Base-by-base conservation (phyloP, 1,140 invertebrate species). In the Drusus annulatus region DNA sequence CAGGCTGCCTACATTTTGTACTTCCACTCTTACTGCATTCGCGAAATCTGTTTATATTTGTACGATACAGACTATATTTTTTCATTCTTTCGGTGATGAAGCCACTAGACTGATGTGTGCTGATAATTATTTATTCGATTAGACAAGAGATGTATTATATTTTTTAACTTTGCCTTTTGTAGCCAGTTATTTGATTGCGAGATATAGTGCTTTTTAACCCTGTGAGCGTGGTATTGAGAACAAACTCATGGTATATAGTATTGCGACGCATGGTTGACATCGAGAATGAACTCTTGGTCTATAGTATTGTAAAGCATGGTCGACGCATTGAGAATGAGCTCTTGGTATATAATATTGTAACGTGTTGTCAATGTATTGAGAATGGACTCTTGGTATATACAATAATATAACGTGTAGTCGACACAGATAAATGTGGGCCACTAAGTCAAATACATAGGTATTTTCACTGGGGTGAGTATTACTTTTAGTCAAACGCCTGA, bases 51-150 rank as follows among this genome's bases (percentile, higher is more conserved):
- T 71, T 71, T 71, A 71, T 71, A 71, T 71, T 71, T 71, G 68
- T 71, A 71, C 36, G n/a, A 71, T 71, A 71, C 68, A 71, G 45
- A 71, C 68, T 71, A 71, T 71, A 71, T 71, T 75, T 75, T 75
- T 75, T 31, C 54, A 75, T 75, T 75, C 45, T 71, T 50, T 50
- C 3, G 68, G 45, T 71, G 51, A 58, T 75, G 71, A 75, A 75
- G 71, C 54, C 52, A 71, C 68, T 71, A 19, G 31, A 45, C 68
- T 45, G 68, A 71, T 45, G 54, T 58, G 54, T 58, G 71, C 71
- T 28, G 68, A 71, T 71, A 56, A 75, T 75, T 58, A 75, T 75
- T 75, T 75, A 75, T 75, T 75, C 17, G 52, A 75, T 58, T 75
- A 75, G 52, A 58, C 54, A 31, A 58, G 71, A 75, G 52, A 75